A percentile compares a stretch with the other conserved stretches of the same genome.
Conservation (phyloP, 2,797 vertebrate species). For the Eidolon dupreanum region DNA sequence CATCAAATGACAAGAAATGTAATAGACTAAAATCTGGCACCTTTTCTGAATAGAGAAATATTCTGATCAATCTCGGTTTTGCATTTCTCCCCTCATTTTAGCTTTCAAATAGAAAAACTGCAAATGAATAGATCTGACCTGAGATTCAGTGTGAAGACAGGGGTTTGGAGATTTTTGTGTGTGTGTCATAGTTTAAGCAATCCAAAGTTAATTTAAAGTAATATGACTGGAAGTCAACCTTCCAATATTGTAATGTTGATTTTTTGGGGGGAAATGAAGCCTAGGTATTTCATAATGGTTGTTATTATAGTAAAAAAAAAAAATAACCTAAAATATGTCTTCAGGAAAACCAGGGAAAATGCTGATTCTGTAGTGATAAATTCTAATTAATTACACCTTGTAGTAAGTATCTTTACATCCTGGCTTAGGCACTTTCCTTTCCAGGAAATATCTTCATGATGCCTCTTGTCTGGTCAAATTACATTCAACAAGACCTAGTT, state of each 20-base stretch:
- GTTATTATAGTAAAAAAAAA: conserved; percentile 29
- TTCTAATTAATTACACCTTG: background rate
- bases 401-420: background rate
- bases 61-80: conserved; percentile 54
- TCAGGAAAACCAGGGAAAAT: conserved; percentile 21
- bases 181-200: conserved; percentile 46
- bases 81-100: conserved; percentile 60
- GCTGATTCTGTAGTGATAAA: background rate
- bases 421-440: background rate
- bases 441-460: background rate
- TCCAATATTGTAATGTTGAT: background rate
- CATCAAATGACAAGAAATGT: conserved; percentile 69
- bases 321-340: background rate
- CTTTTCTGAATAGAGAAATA: conserved; percentile 59
- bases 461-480: background rate
- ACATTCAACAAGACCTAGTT: background rate
- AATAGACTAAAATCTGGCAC: conserved; percentile 50
- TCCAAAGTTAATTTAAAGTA: conserved; percentile 33
- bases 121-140: conserved; percentile 70
- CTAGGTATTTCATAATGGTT: background rate
- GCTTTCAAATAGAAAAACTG: conserved; percentile 57
- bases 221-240: conserved; percentile 2
- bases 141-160: conserved; percentile 30
- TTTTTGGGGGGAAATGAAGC: background rate
- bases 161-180: background rate